phyloP scores from a whole-genome alignment of 2,888 invertebrate species.

The Agrotis segetum region DNA sequence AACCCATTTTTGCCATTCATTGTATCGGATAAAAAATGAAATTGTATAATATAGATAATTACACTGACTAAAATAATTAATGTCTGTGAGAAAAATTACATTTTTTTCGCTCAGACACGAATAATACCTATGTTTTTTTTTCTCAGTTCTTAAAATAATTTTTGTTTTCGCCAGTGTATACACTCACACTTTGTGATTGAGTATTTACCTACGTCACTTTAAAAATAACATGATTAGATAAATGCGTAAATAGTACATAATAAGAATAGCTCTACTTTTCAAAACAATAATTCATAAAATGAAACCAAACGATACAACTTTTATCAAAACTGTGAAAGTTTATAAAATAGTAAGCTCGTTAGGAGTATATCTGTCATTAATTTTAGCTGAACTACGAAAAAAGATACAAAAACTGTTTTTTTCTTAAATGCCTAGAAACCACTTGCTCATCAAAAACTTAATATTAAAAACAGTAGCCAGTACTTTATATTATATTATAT shows the following conservation, averaged over 20 bases:
- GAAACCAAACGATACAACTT: background rate
- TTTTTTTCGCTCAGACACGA: no score
- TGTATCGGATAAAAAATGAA: no score
- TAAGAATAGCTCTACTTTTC: background rate
- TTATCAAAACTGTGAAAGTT: background rate
- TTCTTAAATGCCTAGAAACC: background rate
- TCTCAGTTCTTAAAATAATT: no score
- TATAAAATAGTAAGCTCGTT: no score
- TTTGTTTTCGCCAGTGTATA: no score
- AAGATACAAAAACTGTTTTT: background rate
- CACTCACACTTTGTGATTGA: no score
- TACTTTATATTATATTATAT: background rate
- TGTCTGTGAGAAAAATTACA: no score
- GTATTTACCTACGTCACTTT: no score
- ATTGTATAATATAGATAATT: no score
- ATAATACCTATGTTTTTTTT: no score
- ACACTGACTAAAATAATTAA: no score
- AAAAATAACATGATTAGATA: no score
- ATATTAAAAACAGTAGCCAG: background rate
- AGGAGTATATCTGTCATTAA: background rate
- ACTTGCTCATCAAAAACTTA: background rate
- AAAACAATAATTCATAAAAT: background rate
- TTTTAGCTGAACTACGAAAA: background rate
- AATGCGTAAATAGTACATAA: background rate
- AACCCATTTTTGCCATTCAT: constrained; percentile 15